A percentile compares a stretch with the other conserved stretches of the same genome.
Conservation (phyloP, 2,113 vertebrate genomes). For the Labrus mixtus region DNA sequence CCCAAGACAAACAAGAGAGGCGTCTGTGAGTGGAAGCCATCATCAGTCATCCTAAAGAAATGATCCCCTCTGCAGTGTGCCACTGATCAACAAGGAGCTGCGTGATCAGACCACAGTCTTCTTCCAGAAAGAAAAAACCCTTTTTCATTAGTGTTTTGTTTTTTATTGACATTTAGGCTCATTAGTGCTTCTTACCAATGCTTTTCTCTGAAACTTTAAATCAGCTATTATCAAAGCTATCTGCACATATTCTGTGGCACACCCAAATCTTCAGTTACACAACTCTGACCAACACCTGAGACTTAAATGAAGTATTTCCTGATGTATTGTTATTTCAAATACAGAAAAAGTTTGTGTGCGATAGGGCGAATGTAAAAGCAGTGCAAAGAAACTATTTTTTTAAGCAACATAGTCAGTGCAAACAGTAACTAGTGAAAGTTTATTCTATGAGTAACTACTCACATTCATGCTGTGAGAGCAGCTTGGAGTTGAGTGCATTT, state of each 20-base stretch:
- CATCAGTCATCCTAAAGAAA: constrained; percentile 95
- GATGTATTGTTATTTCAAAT: too few species aligned
- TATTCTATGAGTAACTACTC: too few species aligned
- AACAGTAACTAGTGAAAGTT: too few species aligned
- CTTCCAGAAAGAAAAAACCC: constrained; percentile 90
- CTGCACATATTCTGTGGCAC: too few species aligned
- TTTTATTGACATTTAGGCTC: constrained; percentile 88
- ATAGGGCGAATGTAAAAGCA: too few species aligned
- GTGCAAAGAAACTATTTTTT: too few species aligned
- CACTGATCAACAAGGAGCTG: constrained; percentile 68
- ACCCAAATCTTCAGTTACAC: neutral
- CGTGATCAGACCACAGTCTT: constrained; percentile 86
- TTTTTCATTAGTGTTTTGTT: constrained; percentile 88
- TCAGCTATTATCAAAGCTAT: neutral
- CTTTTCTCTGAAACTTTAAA: constrained; percentile 34
- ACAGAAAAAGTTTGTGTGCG: too few species aligned
- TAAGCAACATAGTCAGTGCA: too few species aligned
- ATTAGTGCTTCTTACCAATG: constrained; percentile 86
- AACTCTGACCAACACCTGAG: too few species aligned
- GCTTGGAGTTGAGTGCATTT: too few species aligned
- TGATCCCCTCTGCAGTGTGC: constrained; percentile 89
- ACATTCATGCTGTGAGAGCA: too few species aligned
- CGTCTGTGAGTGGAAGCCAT: constrained; percentile 89
- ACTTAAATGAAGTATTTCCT: too few species aligned
- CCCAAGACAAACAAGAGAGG: constrained; percentile 92